Base-by-base conservation (phyloP, 1,140 invertebrate species). In the Drosophila sp. region DNA sequence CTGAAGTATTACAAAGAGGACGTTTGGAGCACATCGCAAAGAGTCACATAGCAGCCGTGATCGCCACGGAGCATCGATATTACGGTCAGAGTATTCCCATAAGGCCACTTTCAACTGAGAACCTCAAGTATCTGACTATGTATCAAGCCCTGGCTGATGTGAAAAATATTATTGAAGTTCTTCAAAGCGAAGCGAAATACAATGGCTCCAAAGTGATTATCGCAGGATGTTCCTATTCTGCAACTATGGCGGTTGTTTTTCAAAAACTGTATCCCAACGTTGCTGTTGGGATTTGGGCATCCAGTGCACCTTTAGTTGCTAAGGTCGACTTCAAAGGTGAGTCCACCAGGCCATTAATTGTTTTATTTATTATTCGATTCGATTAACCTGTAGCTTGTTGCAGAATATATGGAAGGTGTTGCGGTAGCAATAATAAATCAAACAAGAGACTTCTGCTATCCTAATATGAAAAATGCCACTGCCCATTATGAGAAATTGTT, bases 161-260 rank as follows among this genome's bases (percentile, higher is more conserved):
- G 1, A 95, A 95, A 1, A 93, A 94, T 79, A 96, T 97, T 71
- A 95, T 96, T 32, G 76, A 92, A 6, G 92, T 91, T 25, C 91
- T 94, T 2, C 95, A 94, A 71, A 71, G 92, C 7, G 71, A 78
- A 16, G 72, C 81, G 7, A 90, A 89, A 8, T 76, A 94, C 34
- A 80, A 78, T 21, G 56, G 86, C 18, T 90, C 90, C 0, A 89
- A 84, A 41, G 86, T 92, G 0, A 80, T 96, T 50, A 92, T 94
- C n/a, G 94, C 95, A 69, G 97, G 97, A 18, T 96, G 96, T 25
- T 97, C 96, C 7, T 97, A 97, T 81, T 94, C 96, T n/a, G 96
- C 95, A 58, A 94, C 94, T 27, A 94, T 97, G 92, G 95, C 95
- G 8, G 93, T 95, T 7, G 97, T 96, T 96, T 94, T 95, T 50